Percentiles rank a stretch among this genome's conserved stretches.
Conservation (phyloP, 2,113 vertebrate genomes). For the Arvicanthis niloticus region DNA sequence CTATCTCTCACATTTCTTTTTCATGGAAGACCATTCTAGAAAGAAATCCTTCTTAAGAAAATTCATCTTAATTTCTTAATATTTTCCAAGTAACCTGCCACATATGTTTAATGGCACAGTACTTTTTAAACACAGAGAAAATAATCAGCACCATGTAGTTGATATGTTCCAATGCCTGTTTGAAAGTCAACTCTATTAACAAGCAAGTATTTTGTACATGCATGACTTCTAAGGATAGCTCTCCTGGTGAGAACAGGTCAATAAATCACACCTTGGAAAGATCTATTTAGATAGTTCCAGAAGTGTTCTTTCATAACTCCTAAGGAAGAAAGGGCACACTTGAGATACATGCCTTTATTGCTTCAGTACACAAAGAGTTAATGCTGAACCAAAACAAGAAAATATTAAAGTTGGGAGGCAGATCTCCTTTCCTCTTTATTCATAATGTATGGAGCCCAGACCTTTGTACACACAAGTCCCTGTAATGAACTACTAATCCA, state of each 20-base stretch:
- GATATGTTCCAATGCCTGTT: slow-evolving; percentile 20
- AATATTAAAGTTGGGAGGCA: background rate
- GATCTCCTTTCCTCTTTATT: background rate
- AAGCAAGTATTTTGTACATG: background rate
- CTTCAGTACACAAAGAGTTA: background rate
- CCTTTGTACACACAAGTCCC: background rate
- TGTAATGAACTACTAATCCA: background rate
- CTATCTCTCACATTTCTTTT: slow-evolving; percentile 64
- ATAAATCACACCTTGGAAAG: background rate
- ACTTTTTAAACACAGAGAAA: slow-evolving; percentile 51
- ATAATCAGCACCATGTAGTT: background rate
- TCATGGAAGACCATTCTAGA: slow-evolving; percentile 80
- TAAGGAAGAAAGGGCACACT: background rate
- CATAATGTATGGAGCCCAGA: background rate
- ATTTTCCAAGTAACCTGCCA: slow-evolving; percentile 59
- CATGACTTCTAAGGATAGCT: slow-evolving; percentile 35
- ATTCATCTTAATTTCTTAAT: slow-evolving; percentile 68
- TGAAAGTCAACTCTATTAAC: slow-evolving; percentile 26
- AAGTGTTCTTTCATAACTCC: background rate
- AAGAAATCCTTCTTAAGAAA: slow-evolving; percentile 68
- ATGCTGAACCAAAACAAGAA: background rate
- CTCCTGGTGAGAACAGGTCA: slow-evolving; percentile 15
- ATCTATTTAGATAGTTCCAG: background rate
- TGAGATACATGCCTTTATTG: background rate
- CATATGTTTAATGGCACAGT: slow-evolving; percentile 60